phyloP scores from a whole-genome alignment of 1,140 invertebrate genomes.

The Argopecten irradians region DNA sequence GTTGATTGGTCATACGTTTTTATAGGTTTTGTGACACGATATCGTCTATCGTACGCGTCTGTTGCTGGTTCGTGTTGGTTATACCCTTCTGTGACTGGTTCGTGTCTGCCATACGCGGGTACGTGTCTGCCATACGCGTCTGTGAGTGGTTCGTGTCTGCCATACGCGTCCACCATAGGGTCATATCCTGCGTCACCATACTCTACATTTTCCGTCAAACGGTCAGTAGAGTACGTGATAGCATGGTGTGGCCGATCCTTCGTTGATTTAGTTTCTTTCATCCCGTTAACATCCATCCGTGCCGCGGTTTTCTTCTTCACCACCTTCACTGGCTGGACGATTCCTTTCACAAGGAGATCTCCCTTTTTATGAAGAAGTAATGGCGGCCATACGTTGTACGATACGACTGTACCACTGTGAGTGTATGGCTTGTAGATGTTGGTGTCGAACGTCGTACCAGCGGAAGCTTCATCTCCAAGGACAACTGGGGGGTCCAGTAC shows the following conservation, averaged over 20 bases:
- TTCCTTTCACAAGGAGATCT: conserved; percentile 31
- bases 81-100: too few relatives aligned
- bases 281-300: neutral
- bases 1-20: too few relatives aligned
- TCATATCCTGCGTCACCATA: too few relatives aligned
- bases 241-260: neutral
- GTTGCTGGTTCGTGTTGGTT: too few relatives aligned
- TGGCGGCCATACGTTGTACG: conserved; percentile 35
- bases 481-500: conserved; percentile 10
- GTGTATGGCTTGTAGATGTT: conserved; percentile 26
- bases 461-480: neutral
- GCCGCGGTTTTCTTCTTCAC: neutral
- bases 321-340: neutral
- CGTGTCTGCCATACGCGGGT: too few relatives aligned
- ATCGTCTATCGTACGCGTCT: too few relatives aligned
- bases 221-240: too few relatives aligned
- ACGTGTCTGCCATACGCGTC: too few relatives aligned
- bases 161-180: too few relatives aligned
- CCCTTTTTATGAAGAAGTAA: conserved; percentile 35
- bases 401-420: conserved; percentile 21
- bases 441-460: neutral
- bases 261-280: neutral
- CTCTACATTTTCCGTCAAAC: too few relatives aligned
- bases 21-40: too few relatives aligned
- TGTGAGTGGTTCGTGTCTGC: too few relatives aligned